These are phyloP conservation scores for Rhabdophis nuchalis DNA, from an alignment of 2,797 vertebrate species.

Conservation along the genomic window DNA sequence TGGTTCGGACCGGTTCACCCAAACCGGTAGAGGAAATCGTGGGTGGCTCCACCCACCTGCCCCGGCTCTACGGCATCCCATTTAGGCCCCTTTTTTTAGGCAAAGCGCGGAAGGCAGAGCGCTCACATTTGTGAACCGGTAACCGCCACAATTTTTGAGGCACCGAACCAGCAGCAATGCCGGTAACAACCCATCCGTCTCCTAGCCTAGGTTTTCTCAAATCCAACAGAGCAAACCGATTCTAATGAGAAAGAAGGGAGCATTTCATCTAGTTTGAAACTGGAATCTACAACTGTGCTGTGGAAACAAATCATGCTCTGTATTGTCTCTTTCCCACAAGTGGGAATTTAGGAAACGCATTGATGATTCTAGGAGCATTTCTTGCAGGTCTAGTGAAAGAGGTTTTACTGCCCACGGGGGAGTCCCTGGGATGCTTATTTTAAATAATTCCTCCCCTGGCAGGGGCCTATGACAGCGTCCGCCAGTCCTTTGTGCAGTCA, in stretches of 20 bases:
- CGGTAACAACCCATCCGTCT: no score
- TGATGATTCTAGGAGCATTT: neutral
- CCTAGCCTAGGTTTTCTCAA: neutral
- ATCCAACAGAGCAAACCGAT: neutral
- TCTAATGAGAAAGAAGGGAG: neutral
- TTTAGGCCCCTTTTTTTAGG: no score
- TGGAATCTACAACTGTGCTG: neutral
- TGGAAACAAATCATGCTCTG: neutral
- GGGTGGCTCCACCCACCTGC: no score
- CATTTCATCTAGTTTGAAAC: neutral
- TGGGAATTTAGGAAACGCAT: no score
- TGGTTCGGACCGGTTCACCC: no score
- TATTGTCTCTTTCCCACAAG: neutral
- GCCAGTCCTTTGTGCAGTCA: conserved; percentile 80
- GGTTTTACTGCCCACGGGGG: neutral
- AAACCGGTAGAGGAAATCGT: no score
- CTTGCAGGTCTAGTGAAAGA: neutral
- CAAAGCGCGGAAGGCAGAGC: no score
- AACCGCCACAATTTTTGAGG: no score
- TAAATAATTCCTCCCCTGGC: neutral
- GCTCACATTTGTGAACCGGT: no score
- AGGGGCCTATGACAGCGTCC: conserved; percentile 95
- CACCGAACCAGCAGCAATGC: no score
- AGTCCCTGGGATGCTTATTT: neutral
- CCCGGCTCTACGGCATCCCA: no score